Base-by-base conservation (phyloP, 35 echinoderm and acorn worm species). In the Acanthaster planci region DNA sequence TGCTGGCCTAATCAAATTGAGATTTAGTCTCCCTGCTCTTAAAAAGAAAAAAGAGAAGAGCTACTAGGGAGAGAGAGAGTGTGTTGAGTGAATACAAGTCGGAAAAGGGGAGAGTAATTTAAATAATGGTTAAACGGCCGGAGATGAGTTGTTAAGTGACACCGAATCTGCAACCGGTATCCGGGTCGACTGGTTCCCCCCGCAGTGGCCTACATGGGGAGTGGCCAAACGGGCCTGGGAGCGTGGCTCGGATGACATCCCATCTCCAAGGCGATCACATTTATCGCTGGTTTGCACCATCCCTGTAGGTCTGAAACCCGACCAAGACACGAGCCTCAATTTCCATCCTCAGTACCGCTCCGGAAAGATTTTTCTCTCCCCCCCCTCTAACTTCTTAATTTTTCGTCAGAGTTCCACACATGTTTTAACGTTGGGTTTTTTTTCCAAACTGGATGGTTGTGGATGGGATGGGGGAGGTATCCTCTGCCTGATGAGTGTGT, bases 121-220 rank as follows among this genome's bases (percentile, higher is more conserved):
- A 72, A 72, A 72, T 72, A 72, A 72, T 72, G 64, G 64, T 72
- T 72, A 72, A 72, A 72, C 64, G 64, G 10, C 64, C 64, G 0
- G 5, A 72, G 64, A 72, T 72, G 64, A 72, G 64, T 72, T 72
- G 64, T 72, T 72, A 72, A 72, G 64, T 72, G 64, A 72, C 26
- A 72, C 64, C 30, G 64, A 72, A 72, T 72, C 64, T 34, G 26
- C 34, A 9, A 26, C 64, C 64, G 64, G 64, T 72, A 72, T 72
- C 64, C 1, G 8, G 27, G 29, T 72, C 4, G 64, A 72, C 64
- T 72, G 64, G 64, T 72, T 72, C 26, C 64, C 34, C 42, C 12
- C 42, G 12, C 42, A 47, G 4, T 47, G 34, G 2, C 64, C 64
- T 30, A 72, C n/a, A 31, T 47, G 42, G 26, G 34, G 2, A 72